Percentiles rank a stretch among this genome's conserved stretches.
Conservation (phyloP, 2,888 invertebrate species). For the Seladonia tumulorum region DNA sequence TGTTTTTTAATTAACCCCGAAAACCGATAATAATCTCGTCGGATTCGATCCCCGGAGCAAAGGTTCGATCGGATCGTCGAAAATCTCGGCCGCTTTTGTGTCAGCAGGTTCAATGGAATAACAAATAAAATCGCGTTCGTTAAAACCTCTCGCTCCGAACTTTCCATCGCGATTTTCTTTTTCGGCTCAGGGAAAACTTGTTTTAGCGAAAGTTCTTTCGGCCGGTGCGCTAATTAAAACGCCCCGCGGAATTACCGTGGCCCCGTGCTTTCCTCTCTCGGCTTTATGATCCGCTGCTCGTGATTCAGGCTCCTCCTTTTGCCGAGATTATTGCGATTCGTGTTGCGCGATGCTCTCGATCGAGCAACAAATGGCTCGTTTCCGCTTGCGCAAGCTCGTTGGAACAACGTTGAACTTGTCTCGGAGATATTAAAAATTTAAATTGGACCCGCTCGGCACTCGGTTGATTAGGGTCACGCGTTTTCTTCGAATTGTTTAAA, state of each 20-base stretch:
- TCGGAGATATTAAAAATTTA: background rate
- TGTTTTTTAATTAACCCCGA: background rate
- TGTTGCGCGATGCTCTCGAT: background rate
- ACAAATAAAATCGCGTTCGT: slow-evolving; percentile 6
- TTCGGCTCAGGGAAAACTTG: background rate
- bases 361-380: background rate
- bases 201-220: background rate
- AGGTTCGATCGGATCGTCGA: background rate
- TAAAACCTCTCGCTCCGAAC: background rate
- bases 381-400: background rate
- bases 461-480: background rate
- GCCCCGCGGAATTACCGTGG: background rate
- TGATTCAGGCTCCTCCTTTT: background rate
- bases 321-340: background rate
- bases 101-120: background rate
- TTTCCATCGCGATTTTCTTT: background rate
- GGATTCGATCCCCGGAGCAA: background rate
- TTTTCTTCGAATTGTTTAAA: background rate
- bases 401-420: background rate
- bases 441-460: background rate
- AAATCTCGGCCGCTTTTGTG: background rate
- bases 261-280: background rate
- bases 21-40: background rate
- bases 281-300: background rate
- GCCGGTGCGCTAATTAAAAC: background rate